Conservation (phyloP, 2,113 vertebrate genomes). For the Cercocebus atys region DNA sequence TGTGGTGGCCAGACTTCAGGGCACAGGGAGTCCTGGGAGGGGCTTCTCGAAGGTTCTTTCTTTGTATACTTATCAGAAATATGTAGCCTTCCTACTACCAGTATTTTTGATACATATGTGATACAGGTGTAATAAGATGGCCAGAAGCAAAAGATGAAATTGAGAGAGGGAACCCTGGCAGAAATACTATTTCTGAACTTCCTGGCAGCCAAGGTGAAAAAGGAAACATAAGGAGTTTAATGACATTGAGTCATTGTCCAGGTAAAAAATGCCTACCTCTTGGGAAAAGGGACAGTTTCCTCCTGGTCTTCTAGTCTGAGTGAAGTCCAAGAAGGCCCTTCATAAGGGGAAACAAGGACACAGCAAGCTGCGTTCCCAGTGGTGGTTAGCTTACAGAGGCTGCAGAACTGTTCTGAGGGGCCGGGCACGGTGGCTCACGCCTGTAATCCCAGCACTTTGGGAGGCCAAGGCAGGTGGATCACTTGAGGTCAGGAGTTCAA, state of each 20-base stretch:
- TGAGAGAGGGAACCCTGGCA: neutral
- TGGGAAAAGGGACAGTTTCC: neutral
- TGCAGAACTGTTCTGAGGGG: neutral
- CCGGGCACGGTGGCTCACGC: no score
- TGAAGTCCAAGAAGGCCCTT: neutral
- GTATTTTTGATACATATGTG: fast-evolving
- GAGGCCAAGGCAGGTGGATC: no score
- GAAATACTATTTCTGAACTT: neutral
- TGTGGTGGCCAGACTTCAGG: no score
- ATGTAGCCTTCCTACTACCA: neutral
- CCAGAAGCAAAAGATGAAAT: neutral
- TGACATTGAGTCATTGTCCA: neutral
- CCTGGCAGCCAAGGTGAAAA: neutral
- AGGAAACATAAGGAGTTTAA: no score
- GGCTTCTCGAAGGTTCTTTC: neutral
- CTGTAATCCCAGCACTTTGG: no score
- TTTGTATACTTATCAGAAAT: neutral
- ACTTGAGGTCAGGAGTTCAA: no score
- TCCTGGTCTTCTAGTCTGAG: neutral
- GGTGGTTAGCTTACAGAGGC: neutral
- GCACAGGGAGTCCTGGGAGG: no score
- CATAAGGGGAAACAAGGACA: neutral
- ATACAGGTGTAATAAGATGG: neutral
- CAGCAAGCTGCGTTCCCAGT: fast-evolving
- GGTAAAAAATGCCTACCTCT: neutral